Evolutionary conservation across 1,140 invertebrate genomes (phyloP).

Genomic region (Papilio helenus): DNA sequence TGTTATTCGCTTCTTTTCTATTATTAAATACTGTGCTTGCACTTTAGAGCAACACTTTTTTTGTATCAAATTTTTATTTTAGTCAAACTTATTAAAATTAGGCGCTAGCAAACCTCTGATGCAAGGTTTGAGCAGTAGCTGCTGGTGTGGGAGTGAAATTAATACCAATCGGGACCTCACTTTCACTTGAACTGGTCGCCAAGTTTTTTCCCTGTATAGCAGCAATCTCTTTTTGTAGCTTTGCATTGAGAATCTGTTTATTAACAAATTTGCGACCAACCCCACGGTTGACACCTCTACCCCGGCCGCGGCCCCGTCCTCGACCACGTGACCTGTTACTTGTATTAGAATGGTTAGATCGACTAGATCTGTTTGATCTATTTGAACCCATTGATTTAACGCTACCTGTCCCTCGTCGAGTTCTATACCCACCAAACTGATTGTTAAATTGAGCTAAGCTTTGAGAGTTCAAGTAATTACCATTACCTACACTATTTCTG

Average conservation of each 20-base stretch:
- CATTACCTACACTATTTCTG: slow-evolving; percentile 72
- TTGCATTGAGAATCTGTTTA: slow-evolving; percentile 72
- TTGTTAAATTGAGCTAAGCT: slow-evolving; percentile 70
- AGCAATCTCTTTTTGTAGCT: slow-evolving; percentile 75
- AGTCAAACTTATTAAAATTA: slow-evolving; percentile 35
- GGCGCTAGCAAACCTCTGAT: slow-evolving; percentile 71
- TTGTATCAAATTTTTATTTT: not conserved
- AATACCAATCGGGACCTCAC: slow-evolving; percentile 62
- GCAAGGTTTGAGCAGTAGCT: slow-evolving; percentile 68
- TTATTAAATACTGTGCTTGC: slow-evolving; percentile 17
- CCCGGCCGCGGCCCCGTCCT: slow-evolving; percentile 61
- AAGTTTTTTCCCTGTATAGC: slow-evolving; percentile 72
- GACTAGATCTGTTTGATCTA: slow-evolving; percentile 63
- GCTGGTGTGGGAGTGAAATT: slow-evolving; percentile 73
- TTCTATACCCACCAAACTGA: slow-evolving; percentile 68
- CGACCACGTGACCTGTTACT: slow-evolving; percentile 60
- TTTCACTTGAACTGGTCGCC: slow-evolving; percentile 43
- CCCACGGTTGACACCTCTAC: slow-evolving; percentile 62
- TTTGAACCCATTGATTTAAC: slow-evolving; percentile 71
- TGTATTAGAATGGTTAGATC: slow-evolving; percentile 56
- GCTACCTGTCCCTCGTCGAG: slow-evolving; percentile 69
- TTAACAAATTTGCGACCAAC: slow-evolving; percentile 73
- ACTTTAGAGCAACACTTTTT: not conserved
- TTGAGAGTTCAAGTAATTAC: slow-evolving; percentile 69
- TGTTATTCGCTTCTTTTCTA: slow-evolving; percentile 27